phyloP scores from a whole-genome alignment of 1,140 invertebrate species.

The Cydia splendana region DNA sequence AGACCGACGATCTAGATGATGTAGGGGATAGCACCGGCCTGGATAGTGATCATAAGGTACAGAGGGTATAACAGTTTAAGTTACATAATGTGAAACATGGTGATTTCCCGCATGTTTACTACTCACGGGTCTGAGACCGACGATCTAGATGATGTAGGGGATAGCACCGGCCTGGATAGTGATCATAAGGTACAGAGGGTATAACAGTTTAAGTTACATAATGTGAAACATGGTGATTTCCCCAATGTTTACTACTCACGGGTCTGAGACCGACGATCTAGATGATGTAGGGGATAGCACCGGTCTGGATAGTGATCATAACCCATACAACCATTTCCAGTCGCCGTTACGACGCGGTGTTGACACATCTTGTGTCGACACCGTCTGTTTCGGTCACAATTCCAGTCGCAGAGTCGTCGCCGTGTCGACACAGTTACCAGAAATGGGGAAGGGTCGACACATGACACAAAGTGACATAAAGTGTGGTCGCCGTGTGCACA shows the following conservation, averaged over 20 bases:
- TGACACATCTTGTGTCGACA: too few relatives aligned
- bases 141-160: constrained; percentile 70
- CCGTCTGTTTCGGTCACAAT: too few relatives aligned
- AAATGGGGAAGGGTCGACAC: too few relatives aligned
- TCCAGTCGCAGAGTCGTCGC: too few relatives aligned
- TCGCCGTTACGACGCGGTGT: too few relatives aligned
- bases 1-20: constrained; percentile 77
- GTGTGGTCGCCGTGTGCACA: too few relatives aligned
- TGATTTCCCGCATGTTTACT: constrained; percentile 78
- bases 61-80: too few relatives aligned
- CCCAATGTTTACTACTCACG: constrained; percentile 67
- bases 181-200: constrained; percentile 62
- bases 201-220: background rate
- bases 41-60: constrained; percentile 64
- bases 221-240: constrained; percentile 83
- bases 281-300: constrained; percentile 72
- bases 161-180: constrained; percentile 60
- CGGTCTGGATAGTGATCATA: constrained; percentile 72
- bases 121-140: constrained; percentile 76
- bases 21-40: constrained; percentile 68
- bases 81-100: too few relatives aligned
- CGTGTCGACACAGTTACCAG: too few relatives aligned
- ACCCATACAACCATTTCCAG: too few relatives aligned
- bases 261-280: constrained; percentile 77
- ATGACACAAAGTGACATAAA: too few relatives aligned